phyloP scores from a whole-genome alignment of 1,140 invertebrate species.

The Lysiphlebus fabarum region DNA sequence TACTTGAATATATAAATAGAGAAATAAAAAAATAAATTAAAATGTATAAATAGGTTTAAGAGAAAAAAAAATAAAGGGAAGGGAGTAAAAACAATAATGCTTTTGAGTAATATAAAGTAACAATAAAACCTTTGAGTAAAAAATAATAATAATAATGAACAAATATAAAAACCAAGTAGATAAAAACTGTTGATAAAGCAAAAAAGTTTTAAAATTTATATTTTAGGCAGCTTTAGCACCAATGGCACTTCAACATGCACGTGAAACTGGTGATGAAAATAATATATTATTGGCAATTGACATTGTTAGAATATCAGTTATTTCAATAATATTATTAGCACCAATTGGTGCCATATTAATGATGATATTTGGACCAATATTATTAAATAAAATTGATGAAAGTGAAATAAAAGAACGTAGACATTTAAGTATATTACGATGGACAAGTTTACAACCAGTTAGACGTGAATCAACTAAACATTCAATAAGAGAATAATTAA shows the following conservation, averaged over 20 bases:
- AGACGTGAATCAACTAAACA: too few species aligned
- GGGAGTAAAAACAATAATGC: too few species aligned
- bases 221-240: constrained; percentile 46
- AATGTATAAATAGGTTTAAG: too few species aligned
- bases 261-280: constrained; percentile 24
- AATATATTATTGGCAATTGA: constrained; percentile 41
- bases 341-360: constrained; percentile 44
- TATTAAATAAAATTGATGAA: constrained; percentile 36
- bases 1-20: too few species aligned
- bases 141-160: too few species aligned
- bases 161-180: too few species aligned
- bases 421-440: constrained; percentile 36
- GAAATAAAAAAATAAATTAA: too few species aligned
- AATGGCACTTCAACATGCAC: constrained; percentile 40
- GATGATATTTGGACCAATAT: constrained; percentile 39
- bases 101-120: too few species aligned
- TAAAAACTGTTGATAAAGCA: neutral
- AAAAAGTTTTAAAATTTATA: constrained; percentile 15
- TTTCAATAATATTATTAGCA: constrained; percentile 44
- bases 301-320: constrained; percentile 40
- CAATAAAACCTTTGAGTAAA: too few species aligned
- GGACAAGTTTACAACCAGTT: constrained; percentile 38
- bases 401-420: constrained; percentile 38
- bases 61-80: too few species aligned
- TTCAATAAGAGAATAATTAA: too few species aligned